These are phyloP conservation scores for Dorcus parallelipipedus DNA, from an alignment of 2,888 invertebrate genomes.

Conservation along the genomic window DNA sequence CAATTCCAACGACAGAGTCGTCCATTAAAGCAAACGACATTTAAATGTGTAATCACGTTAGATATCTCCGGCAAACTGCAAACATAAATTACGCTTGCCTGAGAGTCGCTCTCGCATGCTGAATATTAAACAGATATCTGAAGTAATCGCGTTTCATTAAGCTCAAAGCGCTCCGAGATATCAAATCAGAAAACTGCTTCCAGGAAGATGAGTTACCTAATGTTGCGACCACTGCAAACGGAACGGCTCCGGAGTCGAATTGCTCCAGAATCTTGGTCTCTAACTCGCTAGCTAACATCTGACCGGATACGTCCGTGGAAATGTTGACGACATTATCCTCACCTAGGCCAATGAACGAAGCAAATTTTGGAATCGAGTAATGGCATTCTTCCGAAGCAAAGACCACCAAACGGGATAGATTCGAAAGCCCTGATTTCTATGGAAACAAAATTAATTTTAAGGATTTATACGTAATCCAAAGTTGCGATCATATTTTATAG, in stretches of 20 bases:
- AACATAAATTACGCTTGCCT: no score
- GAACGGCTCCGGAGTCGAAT: conserved; percentile 39
- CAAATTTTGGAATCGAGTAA: conserved; percentile 59
- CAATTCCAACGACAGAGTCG: neutral
- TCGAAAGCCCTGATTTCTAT: conserved; percentile 47
- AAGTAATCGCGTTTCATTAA: conserved; percentile 18
- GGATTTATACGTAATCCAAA: no score
- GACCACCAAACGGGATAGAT: conserved; percentile 47
- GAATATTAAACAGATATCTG: conserved; percentile 12
- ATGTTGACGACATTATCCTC: conserved; percentile 55
- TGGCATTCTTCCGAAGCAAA: conserved; percentile 60
- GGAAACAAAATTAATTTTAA: conserved; percentile 5
- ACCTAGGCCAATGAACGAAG: conserved; percentile 57
- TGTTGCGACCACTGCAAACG: conserved; percentile 52
- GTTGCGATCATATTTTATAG: no score
- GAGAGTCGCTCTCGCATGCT: neutral
- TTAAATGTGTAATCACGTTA: no score
- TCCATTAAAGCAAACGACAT: neutral
- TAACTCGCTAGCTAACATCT: conserved; percentile 43
- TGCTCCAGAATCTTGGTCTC: conserved; percentile 42
- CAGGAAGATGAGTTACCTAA: conserved; percentile 33
- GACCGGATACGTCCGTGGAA: conserved; percentile 45
- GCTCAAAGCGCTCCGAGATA: conserved; percentile 14
- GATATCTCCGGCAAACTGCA: no score
- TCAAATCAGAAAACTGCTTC: conserved; percentile 17